These are phyloP conservation scores for Unio delphinus DNA, from an alignment of 2,888 invertebrate species.

Conservation along the genomic window DNA sequence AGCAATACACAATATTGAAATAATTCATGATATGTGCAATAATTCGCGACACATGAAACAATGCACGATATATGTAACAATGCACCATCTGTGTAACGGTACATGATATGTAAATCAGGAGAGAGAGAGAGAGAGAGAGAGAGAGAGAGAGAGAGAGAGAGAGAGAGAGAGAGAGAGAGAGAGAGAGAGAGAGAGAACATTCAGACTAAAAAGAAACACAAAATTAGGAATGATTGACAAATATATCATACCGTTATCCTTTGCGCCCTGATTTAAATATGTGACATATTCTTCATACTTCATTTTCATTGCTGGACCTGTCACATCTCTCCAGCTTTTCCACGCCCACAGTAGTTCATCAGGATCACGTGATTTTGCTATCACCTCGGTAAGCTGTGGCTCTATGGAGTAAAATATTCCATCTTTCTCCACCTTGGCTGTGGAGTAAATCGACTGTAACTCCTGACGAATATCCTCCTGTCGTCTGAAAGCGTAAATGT, in stretches of 20 bases:
- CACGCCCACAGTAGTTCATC: conserved; percentile 85
- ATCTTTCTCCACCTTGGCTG: conserved; percentile 26
- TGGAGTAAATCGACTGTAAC: conserved; percentile 35
- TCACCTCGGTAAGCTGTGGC: conserved; percentile 60
- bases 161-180: too few species aligned
- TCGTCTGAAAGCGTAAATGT: conserved; percentile 15
- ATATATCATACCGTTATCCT: conserved; percentile 77
- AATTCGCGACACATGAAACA: too few species aligned
- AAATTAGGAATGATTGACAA: not conserved
- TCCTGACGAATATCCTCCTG: conserved; percentile 14
- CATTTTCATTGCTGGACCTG: conserved; percentile 83
- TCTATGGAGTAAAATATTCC: conserved; percentile 25
- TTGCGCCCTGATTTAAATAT: conserved; percentile 84
- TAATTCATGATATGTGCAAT: too few species aligned
- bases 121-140: not conserved
- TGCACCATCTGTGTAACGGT: too few species aligned
- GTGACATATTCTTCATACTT: conserved; percentile 85
- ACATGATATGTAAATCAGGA: too few species aligned
- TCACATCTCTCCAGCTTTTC: conserved; percentile 85
- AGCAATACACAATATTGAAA: too few species aligned
- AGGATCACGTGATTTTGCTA: conserved; percentile 75
- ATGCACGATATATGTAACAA: too few species aligned
- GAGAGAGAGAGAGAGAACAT: not conserved
- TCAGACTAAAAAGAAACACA: not conserved
- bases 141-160: not conserved